A percentile compares a stretch with the other conserved stretches of the same genome.
Conservation (phyloP, 2,113 vertebrate species). For the Hystrix brachyura region DNA sequence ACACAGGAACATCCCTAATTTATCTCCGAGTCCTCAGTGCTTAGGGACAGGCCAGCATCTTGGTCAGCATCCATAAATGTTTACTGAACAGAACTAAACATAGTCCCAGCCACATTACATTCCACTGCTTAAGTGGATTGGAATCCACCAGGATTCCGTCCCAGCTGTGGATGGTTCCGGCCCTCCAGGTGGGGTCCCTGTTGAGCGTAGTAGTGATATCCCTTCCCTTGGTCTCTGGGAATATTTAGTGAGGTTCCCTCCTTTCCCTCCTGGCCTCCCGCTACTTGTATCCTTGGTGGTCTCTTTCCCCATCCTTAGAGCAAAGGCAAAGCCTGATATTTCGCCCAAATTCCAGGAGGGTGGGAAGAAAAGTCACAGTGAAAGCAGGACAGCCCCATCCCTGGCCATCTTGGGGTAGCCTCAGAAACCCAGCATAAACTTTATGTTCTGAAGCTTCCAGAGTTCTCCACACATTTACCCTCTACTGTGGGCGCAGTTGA, state of each 20-base stretch:
- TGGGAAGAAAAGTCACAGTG: not conserved
- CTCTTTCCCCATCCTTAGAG: not conserved
- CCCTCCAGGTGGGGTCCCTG: not conserved
- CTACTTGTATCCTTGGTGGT: not conserved
- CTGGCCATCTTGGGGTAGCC: not conserved
- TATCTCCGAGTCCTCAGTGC: not conserved
- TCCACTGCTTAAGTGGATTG: not conserved
- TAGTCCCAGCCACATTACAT: not conserved
- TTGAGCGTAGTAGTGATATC: no score
- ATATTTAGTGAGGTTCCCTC: no score
- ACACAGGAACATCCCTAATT: not conserved
- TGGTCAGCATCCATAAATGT: not conserved
- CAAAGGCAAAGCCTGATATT: not conserved
- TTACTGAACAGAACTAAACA: slow-evolving; percentile 50
- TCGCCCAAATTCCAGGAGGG: not conserved
- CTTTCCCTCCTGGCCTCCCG: not conserved
- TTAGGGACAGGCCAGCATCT: not conserved
- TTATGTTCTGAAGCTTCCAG: slow-evolving; percentile 24
- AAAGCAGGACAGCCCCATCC: not conserved
- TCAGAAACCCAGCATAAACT: not conserved
- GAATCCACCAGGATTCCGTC: not conserved
- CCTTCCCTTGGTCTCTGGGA: not conserved
- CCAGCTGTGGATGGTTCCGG: not conserved
- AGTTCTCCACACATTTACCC: not conserved
- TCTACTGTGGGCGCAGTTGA: not conserved